Conservation (phyloP, 2,113 vertebrate genomes). For the Dermatemys mawii region DNA sequence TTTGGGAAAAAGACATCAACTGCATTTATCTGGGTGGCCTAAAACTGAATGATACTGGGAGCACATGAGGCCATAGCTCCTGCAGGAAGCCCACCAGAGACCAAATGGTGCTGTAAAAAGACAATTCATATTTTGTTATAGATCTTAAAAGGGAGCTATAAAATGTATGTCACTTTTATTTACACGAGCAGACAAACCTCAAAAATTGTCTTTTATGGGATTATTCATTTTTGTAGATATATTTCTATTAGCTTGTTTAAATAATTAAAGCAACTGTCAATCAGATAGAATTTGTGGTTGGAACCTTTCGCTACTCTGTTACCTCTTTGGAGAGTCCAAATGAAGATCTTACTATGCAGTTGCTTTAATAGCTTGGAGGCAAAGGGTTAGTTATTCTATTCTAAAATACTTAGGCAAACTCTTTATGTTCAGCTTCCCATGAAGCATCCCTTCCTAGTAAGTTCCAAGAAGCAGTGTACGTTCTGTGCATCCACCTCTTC, state of each 20-base stretch:
- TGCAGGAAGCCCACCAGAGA: not conserved
- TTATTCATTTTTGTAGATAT: constrained; percentile 45
- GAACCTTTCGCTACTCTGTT: too few species aligned
- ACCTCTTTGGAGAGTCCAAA: constrained; percentile 53
- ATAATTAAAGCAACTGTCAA: constrained; percentile 38
- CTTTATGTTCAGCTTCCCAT: constrained; percentile 50
- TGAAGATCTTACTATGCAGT: constrained; percentile 46
- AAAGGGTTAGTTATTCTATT: constrained; percentile 47
- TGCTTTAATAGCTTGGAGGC: constrained; percentile 60
- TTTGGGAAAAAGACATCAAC: not conserved
- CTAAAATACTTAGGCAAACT: constrained; percentile 60
- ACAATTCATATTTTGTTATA: not conserved
- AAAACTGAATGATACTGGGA: accelerated
- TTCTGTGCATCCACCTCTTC: constrained; percentile 46
- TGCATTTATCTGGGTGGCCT: accelerated
- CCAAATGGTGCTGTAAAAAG: not conserved
- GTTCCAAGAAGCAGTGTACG: constrained; percentile 64
- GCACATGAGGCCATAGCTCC: not conserved
- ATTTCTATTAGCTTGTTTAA: constrained; percentile 41
- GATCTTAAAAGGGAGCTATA: not conserved
- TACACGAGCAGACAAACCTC: constrained; percentile 1
- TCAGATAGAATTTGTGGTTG: too few species aligned
- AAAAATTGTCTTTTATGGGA: not conserved
- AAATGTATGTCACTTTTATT: not conserved
- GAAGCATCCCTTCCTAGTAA: constrained; percentile 51